Evolutionary conservation across 2,797 vertebrate genomes (phyloP), one percentile per base, ranked within the genome.

Genomic region (Adrianichthys oophorus): DNA sequence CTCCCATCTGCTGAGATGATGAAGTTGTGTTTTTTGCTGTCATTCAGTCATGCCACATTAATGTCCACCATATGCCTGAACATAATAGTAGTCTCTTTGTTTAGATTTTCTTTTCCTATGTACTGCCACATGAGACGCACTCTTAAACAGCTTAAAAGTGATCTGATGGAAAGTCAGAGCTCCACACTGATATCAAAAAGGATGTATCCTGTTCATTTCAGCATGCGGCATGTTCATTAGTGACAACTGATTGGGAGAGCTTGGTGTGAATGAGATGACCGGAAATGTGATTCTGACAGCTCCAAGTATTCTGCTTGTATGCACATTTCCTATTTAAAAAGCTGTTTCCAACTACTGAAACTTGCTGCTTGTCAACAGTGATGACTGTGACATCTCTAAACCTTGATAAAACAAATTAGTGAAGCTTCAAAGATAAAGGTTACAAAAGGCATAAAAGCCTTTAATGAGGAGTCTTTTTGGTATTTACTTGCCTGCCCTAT

Each of bases 41-140:
- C 65, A 76, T 62, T 19, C 4, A 72, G 56, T 79, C 64, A 42
- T 62, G 46, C 52, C 50, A 50, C 54, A 62, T 59, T 73, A 52
- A 47, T 50, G 61, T 57, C 66, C 63, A 49, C 32, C 52, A 32
- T 62, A 68, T 83, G 67, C 83, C 84, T 84, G 57, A 67, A 85
- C 80, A 68, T 70, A 70, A 84, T 59, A 59, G 53, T 59, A 12
- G 63, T 58, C 59, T 64, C 10, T 21, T 67, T 42, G 49, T 74
- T 73, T 64, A 67, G 76, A 57, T 83, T 67, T 79, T 68, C 53
- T 65, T 67, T 57, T 63, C 53, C 19, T 50, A 67, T 78, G 40
- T 37, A 26, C 48, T 24, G 17, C 49, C 40, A 49, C 57, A 70
- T 46, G 56, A 54, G 0, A 40, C 47, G 1, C 4, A 41, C 46